phyloP scores from a whole-genome alignment of 2,797 vertebrate species.

The Sebastes melanostomus region DNA sequence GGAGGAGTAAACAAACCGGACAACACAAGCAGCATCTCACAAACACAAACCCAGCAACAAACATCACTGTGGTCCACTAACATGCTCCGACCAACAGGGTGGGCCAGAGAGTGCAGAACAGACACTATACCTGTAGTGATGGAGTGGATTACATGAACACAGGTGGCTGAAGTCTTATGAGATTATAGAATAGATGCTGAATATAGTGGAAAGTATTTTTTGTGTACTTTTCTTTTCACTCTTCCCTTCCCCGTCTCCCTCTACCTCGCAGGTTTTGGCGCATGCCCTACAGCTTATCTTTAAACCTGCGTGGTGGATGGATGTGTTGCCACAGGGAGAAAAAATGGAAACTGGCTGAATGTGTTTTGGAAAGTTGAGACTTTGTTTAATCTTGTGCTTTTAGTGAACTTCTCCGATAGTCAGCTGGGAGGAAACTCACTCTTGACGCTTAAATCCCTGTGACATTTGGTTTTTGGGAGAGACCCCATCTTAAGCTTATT shows the following conservation, averaged over 20 bases:
- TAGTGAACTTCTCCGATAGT: constrained; percentile 69
- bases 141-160: not conserved
- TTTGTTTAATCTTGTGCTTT: constrained; percentile 76
- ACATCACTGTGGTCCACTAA: constrained; percentile 51
- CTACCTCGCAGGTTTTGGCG: constrained; percentile 38
- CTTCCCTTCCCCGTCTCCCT: constrained; percentile 3
- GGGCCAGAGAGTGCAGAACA: constrained; percentile 69
- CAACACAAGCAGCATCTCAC: constrained; percentile 74
- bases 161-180: constrained; percentile 22
- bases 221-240: constrained; percentile 16
- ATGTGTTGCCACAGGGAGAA: constrained; percentile 66
- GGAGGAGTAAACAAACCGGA: constrained; percentile 88
- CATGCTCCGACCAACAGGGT: constrained; percentile 65
- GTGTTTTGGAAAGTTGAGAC: constrained; percentile 69
- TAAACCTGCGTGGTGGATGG: constrained; percentile 50
- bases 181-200: not conserved
- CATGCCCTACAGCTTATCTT: constrained; percentile 75
- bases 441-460: constrained; percentile 72
- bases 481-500: constrained; percentile 60
- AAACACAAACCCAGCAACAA: constrained; percentile 69
- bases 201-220: not conserved
- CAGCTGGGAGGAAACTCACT: constrained; percentile 69
- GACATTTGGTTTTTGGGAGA: constrained; percentile 73
- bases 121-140: not conserved
- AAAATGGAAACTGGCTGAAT: constrained; percentile 57